Base-by-base conservation (phyloP, 2,888 invertebrate genomes). In the Campopleginae sp. region DNA sequence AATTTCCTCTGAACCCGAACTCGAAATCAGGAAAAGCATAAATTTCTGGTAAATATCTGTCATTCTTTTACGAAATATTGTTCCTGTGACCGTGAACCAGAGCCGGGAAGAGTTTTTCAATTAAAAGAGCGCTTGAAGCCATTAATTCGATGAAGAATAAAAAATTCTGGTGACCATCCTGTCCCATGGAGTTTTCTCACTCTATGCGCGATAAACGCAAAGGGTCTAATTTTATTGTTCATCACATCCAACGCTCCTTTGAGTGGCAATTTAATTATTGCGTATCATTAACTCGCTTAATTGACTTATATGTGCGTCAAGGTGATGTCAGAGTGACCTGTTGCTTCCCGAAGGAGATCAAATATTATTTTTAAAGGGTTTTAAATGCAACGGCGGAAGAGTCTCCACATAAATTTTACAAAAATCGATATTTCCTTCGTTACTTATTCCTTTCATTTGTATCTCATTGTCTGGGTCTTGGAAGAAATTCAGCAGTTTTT, bases 231-330 rank as follows among this genome's bases (percentile, higher is more conserved):
- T 51, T 74, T 81, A 51, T 66, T 77, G 74, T 81, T 81, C 81
- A 65, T 46, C 74, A 31, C 81, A 81, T 61, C 42, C 78, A 63
- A 70, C 78, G 77, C 68, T 71, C 44, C 66, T 58, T 65, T 74
- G 44, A 42, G 54, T 70, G 74, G 14, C 74, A 48, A 74, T 78
- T 68, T 68, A 70, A 84, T 84, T 8, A 23, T 61, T 48, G 42
- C 74, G 81, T 42, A 48, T 78, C 80, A 81, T 85, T 85, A 85
- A 51, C 51, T 23, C 48, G 12, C 61, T 75, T 75, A 65, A 82
- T 80, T 82, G 58, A 76, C 33, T 80, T 31, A 23, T 75, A 61
- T 31, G 46, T 8, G 61, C 38, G 54, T 17, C 31, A 17, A 27
- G 19, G 38, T 48, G 31, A 27, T 61, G 27, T n/a, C 17, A n/a